Conservation (phyloP, 2,113 vertebrate species). For the Baryphthengus martii region DNA sequence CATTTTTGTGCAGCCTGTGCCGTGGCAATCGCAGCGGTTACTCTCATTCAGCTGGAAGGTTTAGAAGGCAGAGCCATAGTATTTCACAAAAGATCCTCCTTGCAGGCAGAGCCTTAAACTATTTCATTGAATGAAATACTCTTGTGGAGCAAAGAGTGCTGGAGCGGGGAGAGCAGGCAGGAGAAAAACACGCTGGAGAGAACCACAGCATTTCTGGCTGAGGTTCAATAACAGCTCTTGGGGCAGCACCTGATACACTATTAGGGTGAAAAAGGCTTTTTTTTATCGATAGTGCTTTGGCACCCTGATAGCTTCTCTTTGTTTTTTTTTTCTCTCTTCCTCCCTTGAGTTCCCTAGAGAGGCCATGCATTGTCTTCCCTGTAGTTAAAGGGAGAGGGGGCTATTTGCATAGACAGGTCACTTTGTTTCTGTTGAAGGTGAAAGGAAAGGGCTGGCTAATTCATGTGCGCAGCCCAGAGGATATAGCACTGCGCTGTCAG, state of each 20-base stretch:
- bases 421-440: conserved; percentile 24
- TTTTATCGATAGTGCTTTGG: neutral
- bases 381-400: conserved; percentile 14
- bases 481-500: neutral
- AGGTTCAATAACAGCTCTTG: conserved; percentile 4
- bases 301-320: neutral
- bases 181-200: neutral
- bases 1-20: conserved; percentile 22
- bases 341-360: neutral
- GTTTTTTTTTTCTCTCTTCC: neutral
- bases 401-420: conserved; percentile 28
- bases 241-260: conserved; percentile 1
- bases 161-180: neutral
- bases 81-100: conserved; percentile 38
- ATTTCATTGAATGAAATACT: conserved; percentile 42
- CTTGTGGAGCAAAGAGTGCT: neutral
- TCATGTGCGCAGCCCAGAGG: neutral
- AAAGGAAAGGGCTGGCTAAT: neutral
- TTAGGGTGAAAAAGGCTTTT: neutral
- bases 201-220: neutral
- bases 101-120: neutral
- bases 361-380: conserved; percentile 5
- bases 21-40: neutral
- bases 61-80: neutral
- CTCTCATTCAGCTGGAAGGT: conserved; percentile 19